Evolutionary conservation across 2,113 vertebrate genomes (phyloP), one percentile per base, ranked within the genome.

Genomic region (Callipepla californica): DNA sequence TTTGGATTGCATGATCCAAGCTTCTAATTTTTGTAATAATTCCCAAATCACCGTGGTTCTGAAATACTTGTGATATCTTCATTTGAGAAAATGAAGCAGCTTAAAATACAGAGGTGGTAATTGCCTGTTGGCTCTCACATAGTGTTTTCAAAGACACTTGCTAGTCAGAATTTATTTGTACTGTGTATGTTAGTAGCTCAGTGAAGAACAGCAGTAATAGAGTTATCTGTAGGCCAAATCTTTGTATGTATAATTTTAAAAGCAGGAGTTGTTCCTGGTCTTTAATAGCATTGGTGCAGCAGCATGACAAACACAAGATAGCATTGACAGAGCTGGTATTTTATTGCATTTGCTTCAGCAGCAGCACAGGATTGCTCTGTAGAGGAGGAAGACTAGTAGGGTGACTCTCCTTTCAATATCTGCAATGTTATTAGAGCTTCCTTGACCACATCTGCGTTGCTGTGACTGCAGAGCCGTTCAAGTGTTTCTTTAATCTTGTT

Each of bases 401-500:
- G 47, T 32, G 80, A 67, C 42, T 97, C 96, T 94, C 95, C 57
- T 81, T 66, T 98, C 97, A 75, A 84, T 86, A 97, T 53, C 44
- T 97, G 90, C 77, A 98, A 77, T 9, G 98, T 97, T 26, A 96
- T 97, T 57, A 82, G 82, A 19, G 98, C 98, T 96, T 98, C 98
- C 13, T 98, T 97, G 40, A 95, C 98, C 45, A 99, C 97, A 21
- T 97, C 97, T 72, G 95, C 96, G 36, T 96, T 98, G 96, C 93
- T 97, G 76, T 99, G 97, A 34, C 87, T 94, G 21, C 96, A 97
- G 63, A 98, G 97, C 62, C 87, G 97, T 69, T 95, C 92, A 5
- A 99, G 92, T 30, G 97, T 98, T 65, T 98, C 98, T 92, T 97
- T 98, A 55, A 99, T 93, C 32, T 98, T 98, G 90, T 97, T 82